These are phyloP conservation scores for Anthoscopus minutus DNA, from an alignment of 2,113 vertebrate species.

Conservation along the genomic window DNA sequence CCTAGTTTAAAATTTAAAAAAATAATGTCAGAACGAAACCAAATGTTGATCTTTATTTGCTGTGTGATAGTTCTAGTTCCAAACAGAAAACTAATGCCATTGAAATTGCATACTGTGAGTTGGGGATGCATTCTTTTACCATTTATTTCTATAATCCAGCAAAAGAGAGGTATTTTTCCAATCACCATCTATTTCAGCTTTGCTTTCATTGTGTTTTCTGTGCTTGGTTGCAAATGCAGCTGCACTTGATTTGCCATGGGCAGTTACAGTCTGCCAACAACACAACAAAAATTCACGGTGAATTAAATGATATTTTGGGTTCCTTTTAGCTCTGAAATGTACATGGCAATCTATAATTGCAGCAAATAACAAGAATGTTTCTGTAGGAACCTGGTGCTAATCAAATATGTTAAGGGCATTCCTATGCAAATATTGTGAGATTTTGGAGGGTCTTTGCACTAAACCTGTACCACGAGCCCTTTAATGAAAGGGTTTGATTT, in stretches of 20 bases:
- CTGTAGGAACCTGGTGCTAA: neutral
- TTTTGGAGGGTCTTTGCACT: neutral
- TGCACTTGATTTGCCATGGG: neutral
- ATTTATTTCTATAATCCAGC: neutral
- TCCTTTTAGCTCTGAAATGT: neutral
- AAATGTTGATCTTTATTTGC: neutral
- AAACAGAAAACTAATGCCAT: neutral
- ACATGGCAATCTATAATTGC: neutral
- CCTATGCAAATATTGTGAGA: neutral
- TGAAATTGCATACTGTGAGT: neutral
- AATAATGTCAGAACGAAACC: neutral
- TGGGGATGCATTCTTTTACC: neutral
- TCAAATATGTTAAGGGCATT: neutral
- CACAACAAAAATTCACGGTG: neutral
- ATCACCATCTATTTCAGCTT: accelerated
- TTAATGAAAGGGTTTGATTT: neutral
- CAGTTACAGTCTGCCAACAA: neutral
- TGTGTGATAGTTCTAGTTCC: neutral
- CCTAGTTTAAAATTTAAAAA: neutral
- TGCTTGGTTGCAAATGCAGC: neutral
- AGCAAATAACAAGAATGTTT: neutral
- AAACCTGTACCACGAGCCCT: neutral
- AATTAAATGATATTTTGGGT: neutral
- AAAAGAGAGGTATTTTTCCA: neutral
- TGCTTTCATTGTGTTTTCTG: neutral